These are phyloP conservation scores for Trochalopteron elliotii DNA, from an alignment of 2,113 vertebrate genomes.

Conservation along the genomic window DNA sequence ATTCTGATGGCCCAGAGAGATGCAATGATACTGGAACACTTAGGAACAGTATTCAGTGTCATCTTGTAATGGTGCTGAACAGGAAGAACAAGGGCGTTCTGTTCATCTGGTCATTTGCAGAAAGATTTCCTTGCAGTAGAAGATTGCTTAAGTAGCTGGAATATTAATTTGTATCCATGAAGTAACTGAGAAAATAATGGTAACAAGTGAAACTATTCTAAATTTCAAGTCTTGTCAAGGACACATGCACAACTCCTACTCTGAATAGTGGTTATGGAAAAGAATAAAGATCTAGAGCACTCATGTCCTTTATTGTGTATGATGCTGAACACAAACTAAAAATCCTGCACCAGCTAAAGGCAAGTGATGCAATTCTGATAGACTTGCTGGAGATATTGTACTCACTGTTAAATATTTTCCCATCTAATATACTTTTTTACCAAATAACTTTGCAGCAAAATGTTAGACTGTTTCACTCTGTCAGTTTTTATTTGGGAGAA, in stretches of 20 bases:
- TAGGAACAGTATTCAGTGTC: background rate
- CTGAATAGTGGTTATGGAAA: background rate
- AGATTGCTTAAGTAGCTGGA: background rate
- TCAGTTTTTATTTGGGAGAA: constrained; percentile 12
- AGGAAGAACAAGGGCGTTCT: background rate
- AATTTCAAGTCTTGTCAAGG: background rate
- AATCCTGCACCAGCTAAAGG: background rate
- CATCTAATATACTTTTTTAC: background rate
- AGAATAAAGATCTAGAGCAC: background rate
- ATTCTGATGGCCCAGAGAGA: accelerated
- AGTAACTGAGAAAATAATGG: background rate
- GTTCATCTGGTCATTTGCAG: background rate
- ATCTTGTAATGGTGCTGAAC: background rate
- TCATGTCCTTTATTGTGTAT: background rate
- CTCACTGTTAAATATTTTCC: background rate
- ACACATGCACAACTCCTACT: background rate
- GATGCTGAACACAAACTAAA: background rate
- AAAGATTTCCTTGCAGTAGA: background rate
- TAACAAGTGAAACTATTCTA: background rate
- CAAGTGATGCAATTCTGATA: background rate
- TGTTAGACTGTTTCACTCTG: background rate
- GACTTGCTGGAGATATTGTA: background rate
- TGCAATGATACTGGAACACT: background rate
- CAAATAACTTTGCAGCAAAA: background rate
- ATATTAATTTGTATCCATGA: background rate